Evolutionary conservation across 2,888 invertebrate species (phyloP).

Genomic region (Clitarchus hookeri): DNA sequence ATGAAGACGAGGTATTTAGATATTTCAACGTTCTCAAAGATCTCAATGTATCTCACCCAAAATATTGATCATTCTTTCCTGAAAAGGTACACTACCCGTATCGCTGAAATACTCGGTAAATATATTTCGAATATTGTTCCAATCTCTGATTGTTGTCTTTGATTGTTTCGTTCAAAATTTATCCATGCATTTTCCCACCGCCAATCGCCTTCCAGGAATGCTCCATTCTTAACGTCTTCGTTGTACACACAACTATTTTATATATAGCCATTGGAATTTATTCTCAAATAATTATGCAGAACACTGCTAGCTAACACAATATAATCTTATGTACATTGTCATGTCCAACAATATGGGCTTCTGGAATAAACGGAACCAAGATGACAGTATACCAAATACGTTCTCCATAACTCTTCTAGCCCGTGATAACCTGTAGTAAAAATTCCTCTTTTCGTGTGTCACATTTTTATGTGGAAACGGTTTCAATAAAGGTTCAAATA

Average conservation of each 20-base stretch:
- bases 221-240: constrained; percentile 18
- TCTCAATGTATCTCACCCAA: background rate
- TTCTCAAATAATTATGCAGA: constrained; percentile 34
- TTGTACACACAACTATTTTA: background rate
- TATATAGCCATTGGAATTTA: constrained; percentile 18
- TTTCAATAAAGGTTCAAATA: constrained; percentile 37
- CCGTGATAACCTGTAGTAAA: constrained; percentile 41
- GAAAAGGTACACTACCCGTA: background rate
- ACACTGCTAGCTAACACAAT: constrained; percentile 39
- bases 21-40: background rate
- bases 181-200: background rate
- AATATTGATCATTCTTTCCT: background rate
- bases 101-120: background rate
- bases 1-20: background rate
- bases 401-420: constrained; percentile 36
- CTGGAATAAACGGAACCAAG: too few relatives aligned
- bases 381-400: too few relatives aligned
- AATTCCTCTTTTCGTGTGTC: constrained; percentile 35
- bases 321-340: constrained; percentile 31
- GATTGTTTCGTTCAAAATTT: background rate
- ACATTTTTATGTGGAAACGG: constrained; percentile 37
- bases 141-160: background rate
- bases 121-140: background rate
- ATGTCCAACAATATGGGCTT: too few relatives aligned
- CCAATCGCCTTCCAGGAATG: background rate